Evolutionary conservation across 2,113 vertebrate species (phyloP).

Genomic region (Furnarius figulus): DNA sequence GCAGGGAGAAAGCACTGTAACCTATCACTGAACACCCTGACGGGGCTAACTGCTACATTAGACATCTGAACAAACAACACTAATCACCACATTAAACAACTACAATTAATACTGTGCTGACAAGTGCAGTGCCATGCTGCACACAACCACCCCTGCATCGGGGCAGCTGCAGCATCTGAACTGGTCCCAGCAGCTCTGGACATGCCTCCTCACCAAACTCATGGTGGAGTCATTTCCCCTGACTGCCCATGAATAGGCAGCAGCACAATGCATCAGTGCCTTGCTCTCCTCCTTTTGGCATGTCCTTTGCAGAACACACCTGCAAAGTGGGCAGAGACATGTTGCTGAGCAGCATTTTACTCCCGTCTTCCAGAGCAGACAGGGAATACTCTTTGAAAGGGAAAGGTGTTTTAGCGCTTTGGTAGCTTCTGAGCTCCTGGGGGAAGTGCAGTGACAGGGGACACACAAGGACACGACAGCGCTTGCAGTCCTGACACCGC

Average conservation of each 20-base stretch:
- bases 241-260: not conserved
- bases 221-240: not conserved
- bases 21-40: constrained; percentile 1
- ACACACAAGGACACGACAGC: not conserved
- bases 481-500: not conserved
- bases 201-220: not conserved
- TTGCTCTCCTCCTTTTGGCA: not conserved
- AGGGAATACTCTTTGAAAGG: not conserved
- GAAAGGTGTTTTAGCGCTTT: not conserved
- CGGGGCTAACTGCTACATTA: not conserved
- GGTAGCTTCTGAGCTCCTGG: not conserved
- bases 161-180: not conserved
- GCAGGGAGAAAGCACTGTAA: not conserved
- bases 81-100: constrained; percentile 38
- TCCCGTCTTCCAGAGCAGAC: not conserved
- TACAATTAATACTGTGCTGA: not conserved
- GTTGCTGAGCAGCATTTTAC: not conserved
- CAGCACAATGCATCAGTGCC: not conserved
- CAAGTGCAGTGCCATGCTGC: not conserved
- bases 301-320: not conserved
- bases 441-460: not conserved
- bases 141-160: accelerated
- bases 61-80: constrained; percentile 38
- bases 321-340: not conserved
- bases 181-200: not conserved